Percentiles rank a stretch among this genome's conserved stretches.
Evolutionary conservation across 2,797 vertebrate genomes (phyloP).

Genomic region (Leucoraja ocellata): DNA sequence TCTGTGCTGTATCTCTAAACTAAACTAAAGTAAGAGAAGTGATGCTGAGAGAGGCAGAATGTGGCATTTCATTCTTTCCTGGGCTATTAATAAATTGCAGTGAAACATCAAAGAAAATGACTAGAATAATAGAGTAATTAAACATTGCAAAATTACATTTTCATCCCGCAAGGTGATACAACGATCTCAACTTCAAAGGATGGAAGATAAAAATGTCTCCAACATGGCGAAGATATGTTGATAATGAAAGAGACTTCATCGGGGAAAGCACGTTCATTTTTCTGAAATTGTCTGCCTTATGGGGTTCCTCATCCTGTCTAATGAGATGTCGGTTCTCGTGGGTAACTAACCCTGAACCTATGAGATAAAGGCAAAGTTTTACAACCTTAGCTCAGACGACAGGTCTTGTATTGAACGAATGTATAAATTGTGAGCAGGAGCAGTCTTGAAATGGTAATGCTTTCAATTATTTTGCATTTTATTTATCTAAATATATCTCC

Average conservation of each 20-base stretch:
- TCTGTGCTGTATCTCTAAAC: too few species aligned
- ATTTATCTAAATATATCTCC: background rate
- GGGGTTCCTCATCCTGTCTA: background rate
- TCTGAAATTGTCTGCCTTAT: background rate
- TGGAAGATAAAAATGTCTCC: background rate
- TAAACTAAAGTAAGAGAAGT: background rate
- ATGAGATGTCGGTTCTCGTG: background rate
- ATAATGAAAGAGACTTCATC: background rate
- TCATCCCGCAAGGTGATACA: background rate
- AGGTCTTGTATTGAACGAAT: background rate
- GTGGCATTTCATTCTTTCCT: background rate
- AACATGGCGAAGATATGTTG: background rate
- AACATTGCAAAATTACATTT: background rate
- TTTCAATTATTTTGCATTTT: background rate
- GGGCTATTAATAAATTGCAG: background rate
- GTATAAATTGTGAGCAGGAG: background rate
- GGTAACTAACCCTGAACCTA: background rate
- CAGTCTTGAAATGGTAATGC: background rate
- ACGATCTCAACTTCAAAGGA: background rate
- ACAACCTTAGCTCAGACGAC: background rate
- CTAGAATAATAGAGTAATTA: background rate
- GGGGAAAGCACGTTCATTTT: background rate
- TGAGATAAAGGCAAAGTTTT: background rate
- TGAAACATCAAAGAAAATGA: background rate
- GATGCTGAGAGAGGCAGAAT: background rate